phyloP scores from a whole-genome alignment of 1,140 invertebrate species.

The Pseudomyrmex dendroicus region DNA sequence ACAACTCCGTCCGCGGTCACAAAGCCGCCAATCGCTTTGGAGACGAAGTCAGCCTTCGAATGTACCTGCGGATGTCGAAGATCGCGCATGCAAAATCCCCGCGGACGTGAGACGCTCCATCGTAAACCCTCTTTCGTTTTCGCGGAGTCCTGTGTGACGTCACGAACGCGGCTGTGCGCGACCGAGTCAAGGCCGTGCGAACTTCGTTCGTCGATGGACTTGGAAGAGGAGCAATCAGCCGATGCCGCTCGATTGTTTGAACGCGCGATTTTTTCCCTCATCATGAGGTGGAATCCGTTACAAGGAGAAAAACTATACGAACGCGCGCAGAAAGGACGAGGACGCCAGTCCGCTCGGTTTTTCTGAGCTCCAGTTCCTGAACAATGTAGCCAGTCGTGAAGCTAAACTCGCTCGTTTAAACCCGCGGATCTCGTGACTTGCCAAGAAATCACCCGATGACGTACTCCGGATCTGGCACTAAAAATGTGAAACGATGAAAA shows the following conservation, averaged over 20 bases:
- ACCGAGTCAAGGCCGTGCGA: slow-evolving; percentile 47
- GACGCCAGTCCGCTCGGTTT: background rate
- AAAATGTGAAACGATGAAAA: slow-evolving; percentile 9
- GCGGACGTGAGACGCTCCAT: background rate
- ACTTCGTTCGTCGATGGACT: slow-evolving; percentile 6
- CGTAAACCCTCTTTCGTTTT: background rate
- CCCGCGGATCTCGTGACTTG: slow-evolving; percentile 8
- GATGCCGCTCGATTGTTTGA: background rate
- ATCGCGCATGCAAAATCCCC: background rate
- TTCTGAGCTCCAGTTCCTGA: background rate
- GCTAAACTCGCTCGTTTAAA: background rate
- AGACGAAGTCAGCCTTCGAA: no score
- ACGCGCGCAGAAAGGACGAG: background rate
- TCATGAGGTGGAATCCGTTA: background rate
- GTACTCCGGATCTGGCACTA: slow-evolving; percentile 14
- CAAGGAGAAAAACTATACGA: background rate
- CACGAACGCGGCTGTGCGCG: slow-evolving; percentile 27
- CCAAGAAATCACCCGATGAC: slow-evolving; percentile 35
- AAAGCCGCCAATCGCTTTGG: slow-evolving; percentile 9
- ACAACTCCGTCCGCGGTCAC: slow-evolving; percentile 46
- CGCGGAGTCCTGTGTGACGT: slow-evolving; percentile 44
- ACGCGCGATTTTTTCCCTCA: background rate
- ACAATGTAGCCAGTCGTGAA: background rate
- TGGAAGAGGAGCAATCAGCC: background rate
- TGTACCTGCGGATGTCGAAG: background rate